Evolutionary conservation across 2,888 invertebrate genomes (phyloP).

Genomic region (Criorhina ranunculi): DNA sequence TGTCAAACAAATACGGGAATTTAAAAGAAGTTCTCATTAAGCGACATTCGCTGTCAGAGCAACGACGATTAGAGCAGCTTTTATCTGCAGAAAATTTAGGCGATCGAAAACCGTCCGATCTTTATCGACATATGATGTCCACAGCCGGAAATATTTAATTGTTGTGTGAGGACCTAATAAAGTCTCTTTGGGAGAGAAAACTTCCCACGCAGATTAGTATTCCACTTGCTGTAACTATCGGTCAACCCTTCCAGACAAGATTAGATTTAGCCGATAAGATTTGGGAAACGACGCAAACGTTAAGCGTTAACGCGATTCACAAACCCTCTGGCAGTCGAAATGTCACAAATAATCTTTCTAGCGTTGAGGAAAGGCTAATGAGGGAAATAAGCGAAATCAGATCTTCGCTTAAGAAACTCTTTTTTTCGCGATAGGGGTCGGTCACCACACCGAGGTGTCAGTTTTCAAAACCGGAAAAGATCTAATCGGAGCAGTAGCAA

Average conservation of each 20-base stretch:
- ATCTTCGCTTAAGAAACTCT: constrained; percentile 2
- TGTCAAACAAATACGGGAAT: neutral
- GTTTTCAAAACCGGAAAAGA: too few relatives aligned
- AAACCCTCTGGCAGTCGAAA: too few relatives aligned
- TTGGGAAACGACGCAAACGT: constrained; percentile 21
- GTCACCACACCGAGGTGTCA: too few relatives aligned
- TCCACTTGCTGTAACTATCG: neutral
- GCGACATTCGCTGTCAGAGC: constrained; percentile 1
- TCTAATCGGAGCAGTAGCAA: neutral
- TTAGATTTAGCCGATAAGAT: constrained; percentile 22
- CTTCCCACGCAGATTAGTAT: neutral
- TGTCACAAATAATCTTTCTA: constrained; percentile 1
- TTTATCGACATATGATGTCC: neutral
- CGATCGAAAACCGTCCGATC: neutral
- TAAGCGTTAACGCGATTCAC: too few relatives aligned
- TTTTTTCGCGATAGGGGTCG: too few relatives aligned
- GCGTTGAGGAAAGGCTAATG: constrained; percentile 1
- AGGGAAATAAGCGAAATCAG: constrained; percentile 6
- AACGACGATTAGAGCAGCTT: constrained; percentile 3
- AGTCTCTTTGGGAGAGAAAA: constrained; percentile 3
- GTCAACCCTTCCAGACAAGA: constrained; percentile 23
- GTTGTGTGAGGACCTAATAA: neutral
- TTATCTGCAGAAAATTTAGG: constrained; percentile 4
- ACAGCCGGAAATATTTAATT: constrained; percentile 11
- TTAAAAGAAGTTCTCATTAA: constrained; percentile 1